Conservation (phyloP, 2,797 vertebrate genomes). For the Phaenicophaeus curvirostris region DNA sequence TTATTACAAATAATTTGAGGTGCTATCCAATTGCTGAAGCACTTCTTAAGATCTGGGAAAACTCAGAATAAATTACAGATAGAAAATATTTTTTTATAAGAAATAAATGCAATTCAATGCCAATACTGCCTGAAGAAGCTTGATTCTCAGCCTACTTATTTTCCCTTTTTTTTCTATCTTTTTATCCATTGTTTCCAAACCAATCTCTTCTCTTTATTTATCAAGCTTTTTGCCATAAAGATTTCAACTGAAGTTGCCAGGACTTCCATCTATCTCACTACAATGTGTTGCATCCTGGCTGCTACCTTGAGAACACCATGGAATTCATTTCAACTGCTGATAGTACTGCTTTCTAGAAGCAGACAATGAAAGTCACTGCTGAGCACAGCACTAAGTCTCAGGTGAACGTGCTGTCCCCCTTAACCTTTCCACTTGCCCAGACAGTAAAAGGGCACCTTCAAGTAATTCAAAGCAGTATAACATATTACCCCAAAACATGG, state of each 20-base stretch:
- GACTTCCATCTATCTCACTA: neutral
- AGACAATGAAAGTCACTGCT: neutral
- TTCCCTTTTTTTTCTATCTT: neutral
- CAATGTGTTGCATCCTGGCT: neutral
- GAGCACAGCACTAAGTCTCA: neutral
- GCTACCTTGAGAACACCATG: neutral
- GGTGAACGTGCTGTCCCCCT: neutral
- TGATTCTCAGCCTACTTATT: neutral
- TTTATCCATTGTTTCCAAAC: neutral
- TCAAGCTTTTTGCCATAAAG: neutral
- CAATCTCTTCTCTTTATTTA: neutral
- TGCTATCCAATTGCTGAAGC: neutral
- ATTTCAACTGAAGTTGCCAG: neutral
- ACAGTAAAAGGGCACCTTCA: neutral
- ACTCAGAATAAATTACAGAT: neutral
- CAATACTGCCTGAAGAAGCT: neutral
- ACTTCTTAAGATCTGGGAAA: neutral
- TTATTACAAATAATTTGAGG: slow-evolving; percentile 44
- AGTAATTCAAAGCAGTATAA: neutral
- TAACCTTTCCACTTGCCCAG: neutral
- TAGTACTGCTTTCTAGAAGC: neutral
- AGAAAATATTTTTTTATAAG: neutral
- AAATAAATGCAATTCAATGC: neutral
- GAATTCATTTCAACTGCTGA: neutral
- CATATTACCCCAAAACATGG: neutral